These are phyloP conservation scores for Globia sparganii DNA, from an alignment of 2,888 invertebrate genomes.

Conservation along the genomic window DNA sequence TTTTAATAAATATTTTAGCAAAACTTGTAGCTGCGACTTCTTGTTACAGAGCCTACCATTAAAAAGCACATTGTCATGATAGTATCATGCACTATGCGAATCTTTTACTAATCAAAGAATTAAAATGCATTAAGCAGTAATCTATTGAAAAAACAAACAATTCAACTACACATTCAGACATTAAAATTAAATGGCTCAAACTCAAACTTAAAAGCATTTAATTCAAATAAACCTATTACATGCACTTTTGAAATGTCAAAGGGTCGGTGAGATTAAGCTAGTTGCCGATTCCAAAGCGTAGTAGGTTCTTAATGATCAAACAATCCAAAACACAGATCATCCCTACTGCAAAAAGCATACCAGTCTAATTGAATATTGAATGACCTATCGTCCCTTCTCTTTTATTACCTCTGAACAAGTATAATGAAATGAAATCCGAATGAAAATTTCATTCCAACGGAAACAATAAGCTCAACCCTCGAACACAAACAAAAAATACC, in stretches of 20 bases:
- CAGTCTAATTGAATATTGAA: slow-evolving; percentile 24
- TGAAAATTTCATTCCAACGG: slow-evolving; percentile 23
- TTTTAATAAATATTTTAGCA: too few relatives aligned
- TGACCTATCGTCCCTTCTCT: slow-evolving; percentile 1
- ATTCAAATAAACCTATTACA: slow-evolving; percentile 6
- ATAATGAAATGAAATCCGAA: slow-evolving; percentile 41
- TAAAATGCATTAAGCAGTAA: neutral
- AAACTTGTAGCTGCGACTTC: neutral
- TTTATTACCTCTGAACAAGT: slow-evolving; percentile 14
- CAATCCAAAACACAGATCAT: slow-evolving; percentile 12
- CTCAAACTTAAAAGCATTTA: neutral
- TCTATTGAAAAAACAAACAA: neutral
- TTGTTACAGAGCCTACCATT: neutral
- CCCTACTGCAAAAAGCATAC: slow-evolving; percentile 8
- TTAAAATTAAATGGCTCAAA: neutral
- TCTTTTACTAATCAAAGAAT: neutral
- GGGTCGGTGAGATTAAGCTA: neutral
- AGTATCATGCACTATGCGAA: neutral
- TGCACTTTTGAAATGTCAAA: neutral
- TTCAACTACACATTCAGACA: neutral
- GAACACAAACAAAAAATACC: slow-evolving; percentile 40
- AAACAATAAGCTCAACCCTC: slow-evolving; percentile 41
- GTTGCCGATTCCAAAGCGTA: neutral
- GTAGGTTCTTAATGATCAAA: neutral
- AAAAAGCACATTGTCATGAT: neutral